A percentile compares a stretch with the other conserved stretches of the same genome.
Conservation (phyloP, 2,113 vertebrate species). For the Boleophthalmus pectinirostris region DNA sequence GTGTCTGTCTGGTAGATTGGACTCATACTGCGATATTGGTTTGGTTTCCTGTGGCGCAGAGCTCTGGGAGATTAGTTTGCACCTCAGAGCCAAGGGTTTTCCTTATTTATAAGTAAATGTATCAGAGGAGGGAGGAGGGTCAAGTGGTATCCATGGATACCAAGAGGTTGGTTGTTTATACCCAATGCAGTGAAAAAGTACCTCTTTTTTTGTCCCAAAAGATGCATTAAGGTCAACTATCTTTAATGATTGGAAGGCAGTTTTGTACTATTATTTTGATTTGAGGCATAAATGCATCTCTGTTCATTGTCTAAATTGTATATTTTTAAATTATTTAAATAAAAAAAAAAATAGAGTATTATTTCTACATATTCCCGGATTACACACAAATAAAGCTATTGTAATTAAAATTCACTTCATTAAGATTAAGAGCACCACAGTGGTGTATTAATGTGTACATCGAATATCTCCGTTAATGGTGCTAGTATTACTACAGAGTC, state of each 20-base stretch:
- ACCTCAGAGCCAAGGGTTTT: conserved; percentile 17
- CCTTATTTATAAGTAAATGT: conserved; percentile 30
- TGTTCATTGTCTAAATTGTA: conserved; percentile 19
- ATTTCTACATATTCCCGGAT: not conserved
- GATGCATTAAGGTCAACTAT: conserved; percentile 12
- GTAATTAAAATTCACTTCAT: too few species aligned
- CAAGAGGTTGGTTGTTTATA: conserved; percentile 10
- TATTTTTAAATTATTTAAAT: conserved; percentile 51
- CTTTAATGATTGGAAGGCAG: not conserved
- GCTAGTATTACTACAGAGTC: conserved; percentile 9
- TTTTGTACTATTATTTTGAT: not conserved
- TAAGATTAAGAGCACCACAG: too few species aligned
- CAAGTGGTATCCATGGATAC: conserved; percentile 45
- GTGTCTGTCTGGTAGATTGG: conserved; percentile 22
- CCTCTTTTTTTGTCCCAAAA: conserved; percentile 16
- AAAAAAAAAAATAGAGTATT: conserved; percentile 29
- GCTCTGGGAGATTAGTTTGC: conserved; percentile 28
- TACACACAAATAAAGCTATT: too few species aligned
- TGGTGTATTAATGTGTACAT: too few species aligned
- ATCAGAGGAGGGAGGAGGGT: conserved; percentile 13
- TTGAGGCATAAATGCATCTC: conserved; percentile 31
- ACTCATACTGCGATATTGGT: conserved; percentile 35
- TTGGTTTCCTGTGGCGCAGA: conserved; percentile 39
- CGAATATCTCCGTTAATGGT: not conserved
- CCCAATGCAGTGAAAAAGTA: conserved; percentile 5